Base-by-base conservation (phyloP, 2,888 invertebrate genomes). In the Torymus auratus region DNA sequence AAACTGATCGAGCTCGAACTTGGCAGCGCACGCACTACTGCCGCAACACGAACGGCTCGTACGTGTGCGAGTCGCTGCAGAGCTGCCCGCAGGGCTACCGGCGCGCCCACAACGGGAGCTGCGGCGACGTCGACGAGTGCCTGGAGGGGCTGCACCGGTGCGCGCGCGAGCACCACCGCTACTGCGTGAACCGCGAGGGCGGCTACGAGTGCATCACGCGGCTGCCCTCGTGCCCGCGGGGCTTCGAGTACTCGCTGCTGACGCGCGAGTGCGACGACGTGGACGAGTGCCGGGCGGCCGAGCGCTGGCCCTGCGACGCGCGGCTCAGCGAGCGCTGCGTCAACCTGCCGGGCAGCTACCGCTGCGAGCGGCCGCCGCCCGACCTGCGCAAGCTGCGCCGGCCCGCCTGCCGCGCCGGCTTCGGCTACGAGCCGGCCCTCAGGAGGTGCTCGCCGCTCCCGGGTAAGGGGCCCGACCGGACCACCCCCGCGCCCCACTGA, bases 111-210 rank as follows among this genome's bases (percentile, higher is more conserved):
- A 91, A 93, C 84, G 93, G 93, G 80, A 92, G 92, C 41, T 93
- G 93, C 85, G 88, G 92, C 90, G 96, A 96, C 86, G 91, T 95
- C 28, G 94, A 96, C 89, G 96, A 96, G 87, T 96, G 96, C 85
- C 84, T 90, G 0, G 93, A 93, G 80, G 92, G 92, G 0, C 78
- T 85, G 50, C 92, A 93, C 85, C 84, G 84, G 65, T 89, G 89
- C 77, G 83, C 83, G 0, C 67, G 86, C 10, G 75, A 84, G 0
- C 79, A 85, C 23, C 87, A 89, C 79, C 88, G 88, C 20, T 89
- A 90, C 76, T 93, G 93, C 86, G 86, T 89, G 15, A 93, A 93
- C 85, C 89, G 87, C 23, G 87, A 89, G 10, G 93, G 93, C 13
- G 89, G 90, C 55, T 93, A 91, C 86, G 88, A 89, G 41, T 93